Conservation (phyloP, 2,113 vertebrate species). For the Heptranchias perlo region DNA sequence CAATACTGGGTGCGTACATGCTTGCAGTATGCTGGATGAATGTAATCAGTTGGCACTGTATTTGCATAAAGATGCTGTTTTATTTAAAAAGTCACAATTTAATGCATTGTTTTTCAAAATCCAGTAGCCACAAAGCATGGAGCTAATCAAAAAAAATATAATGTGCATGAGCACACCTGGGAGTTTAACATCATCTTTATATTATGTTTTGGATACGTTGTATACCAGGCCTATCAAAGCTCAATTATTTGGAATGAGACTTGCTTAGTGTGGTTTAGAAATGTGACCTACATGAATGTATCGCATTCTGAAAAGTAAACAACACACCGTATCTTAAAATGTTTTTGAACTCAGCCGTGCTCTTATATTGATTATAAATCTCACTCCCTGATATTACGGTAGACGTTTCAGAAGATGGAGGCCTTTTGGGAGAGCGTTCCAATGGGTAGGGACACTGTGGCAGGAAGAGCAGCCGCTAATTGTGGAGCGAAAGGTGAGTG, state of each 20-base stretch:
- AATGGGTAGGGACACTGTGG: neutral
- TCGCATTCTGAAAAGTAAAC: neutral
- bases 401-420: neutral
- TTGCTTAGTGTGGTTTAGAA: neutral
- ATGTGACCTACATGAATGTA: neutral
- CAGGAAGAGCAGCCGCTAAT: neutral
- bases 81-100: neutral
- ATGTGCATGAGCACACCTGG: neutral
- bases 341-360: neutral
- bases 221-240: neutral
- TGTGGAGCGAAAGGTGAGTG: neutral
- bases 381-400: neutral
- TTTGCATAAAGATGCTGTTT: neutral
- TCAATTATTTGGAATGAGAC: neutral
- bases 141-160: neutral
- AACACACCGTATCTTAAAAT: neutral
- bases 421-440: neutral
- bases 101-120: constrained; percentile 16
- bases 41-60: neutral
- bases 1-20: neutral
- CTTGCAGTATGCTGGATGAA: neutral
- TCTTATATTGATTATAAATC: neutral
- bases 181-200: neutral
- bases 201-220: neutral
- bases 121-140: neutral